These are phyloP conservation scores for Xiphorhynchus erythropygius DNA, from an alignment of 2,797 vertebrate genomes.

Conservation along the genomic window DNA sequence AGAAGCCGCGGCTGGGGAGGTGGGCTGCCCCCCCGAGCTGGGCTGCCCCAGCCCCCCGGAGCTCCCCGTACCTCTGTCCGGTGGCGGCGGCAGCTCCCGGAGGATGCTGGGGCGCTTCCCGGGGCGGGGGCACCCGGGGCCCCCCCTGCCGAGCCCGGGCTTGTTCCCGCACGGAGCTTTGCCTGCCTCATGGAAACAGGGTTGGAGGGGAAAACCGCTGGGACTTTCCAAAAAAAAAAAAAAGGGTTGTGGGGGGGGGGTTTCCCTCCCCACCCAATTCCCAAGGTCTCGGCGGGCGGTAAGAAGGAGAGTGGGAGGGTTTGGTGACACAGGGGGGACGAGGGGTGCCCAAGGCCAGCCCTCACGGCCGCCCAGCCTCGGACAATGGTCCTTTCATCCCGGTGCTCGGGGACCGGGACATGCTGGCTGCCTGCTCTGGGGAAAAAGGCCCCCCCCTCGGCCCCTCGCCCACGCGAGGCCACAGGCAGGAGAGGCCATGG, in stretches of 20 bases:
- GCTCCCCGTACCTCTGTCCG: neutral
- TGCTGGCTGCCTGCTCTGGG: neutral
- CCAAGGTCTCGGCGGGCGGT: neutral
- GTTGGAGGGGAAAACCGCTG: neutral
- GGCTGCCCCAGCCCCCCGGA: neutral
- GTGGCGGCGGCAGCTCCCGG: neutral
- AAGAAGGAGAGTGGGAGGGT: neutral
- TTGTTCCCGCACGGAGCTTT: neutral
- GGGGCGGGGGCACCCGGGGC: neutral
- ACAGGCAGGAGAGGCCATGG: neutral
- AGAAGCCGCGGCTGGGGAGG: neutral
- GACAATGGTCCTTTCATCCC: conserved; percentile 28
- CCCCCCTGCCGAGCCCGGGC: neutral
- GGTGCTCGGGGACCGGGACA: neutral
- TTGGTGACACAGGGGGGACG: neutral
- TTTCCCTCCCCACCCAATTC: neutral
- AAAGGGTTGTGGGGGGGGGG: neutral
- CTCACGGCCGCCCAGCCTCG: neutral
- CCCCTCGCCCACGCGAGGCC: neutral
- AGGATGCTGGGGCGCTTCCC: neutral
- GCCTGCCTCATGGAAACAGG: neutral
- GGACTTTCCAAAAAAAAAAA: neutral
- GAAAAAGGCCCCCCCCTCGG: neutral
- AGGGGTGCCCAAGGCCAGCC: neutral
- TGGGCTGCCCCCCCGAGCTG: too few species aligned